Evolutionary conservation across 2,113 vertebrate genomes (phyloP), one percentile per base, ranked within the genome.

Genomic region (Lepus americanus): DNA sequence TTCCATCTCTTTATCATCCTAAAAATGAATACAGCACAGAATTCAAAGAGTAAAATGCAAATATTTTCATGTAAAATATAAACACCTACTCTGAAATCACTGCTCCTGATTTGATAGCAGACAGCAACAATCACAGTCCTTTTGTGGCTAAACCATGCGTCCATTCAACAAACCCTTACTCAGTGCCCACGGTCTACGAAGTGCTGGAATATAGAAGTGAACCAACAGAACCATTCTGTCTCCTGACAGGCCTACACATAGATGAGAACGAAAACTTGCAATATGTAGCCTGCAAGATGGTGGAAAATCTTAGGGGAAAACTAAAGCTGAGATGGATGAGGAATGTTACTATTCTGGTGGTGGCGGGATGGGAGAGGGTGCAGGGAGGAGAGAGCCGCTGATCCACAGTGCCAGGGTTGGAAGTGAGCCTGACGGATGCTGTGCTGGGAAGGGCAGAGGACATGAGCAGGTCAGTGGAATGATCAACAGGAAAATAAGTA

Each of bases 161-260:
- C 16, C 29, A 1, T 1, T n/a, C 67, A 88, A n/a, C 63, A 29
- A 20, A 22, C 0, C 1, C 14, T n/a, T 27, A 5, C 36, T 55
- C 14, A 7, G n/a, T 7, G 31, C 23, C n/a, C 39, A n/a, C 51
- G 49, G 17, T 36, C 23, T 7, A 6, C 49, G 22, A 63, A 29
- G 11, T 3, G 0, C 20, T 55, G 1, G 25, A 19, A 1, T 1
- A 6, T 6, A 9, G 0, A 29, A 12, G 1, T 53, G 27, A 44
- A 39, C 16, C 27, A n/a, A 59, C 14, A 44, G n/a, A 66, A 23
- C 7, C 29, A 25, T 6, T 51, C 19, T 49, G 9, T 1, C 4
- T 33, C 29, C 44, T 59, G 27, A 9, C 0, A 0, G 2, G n/a
- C 61, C 39, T 49, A 4, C 10, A 31, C 44, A 79, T 20, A 31